Evolutionary conservation across 2,113 vertebrate genomes (phyloP), one percentile per base, ranked within the genome.

Genomic region (Urocitellus parryii): DNA sequence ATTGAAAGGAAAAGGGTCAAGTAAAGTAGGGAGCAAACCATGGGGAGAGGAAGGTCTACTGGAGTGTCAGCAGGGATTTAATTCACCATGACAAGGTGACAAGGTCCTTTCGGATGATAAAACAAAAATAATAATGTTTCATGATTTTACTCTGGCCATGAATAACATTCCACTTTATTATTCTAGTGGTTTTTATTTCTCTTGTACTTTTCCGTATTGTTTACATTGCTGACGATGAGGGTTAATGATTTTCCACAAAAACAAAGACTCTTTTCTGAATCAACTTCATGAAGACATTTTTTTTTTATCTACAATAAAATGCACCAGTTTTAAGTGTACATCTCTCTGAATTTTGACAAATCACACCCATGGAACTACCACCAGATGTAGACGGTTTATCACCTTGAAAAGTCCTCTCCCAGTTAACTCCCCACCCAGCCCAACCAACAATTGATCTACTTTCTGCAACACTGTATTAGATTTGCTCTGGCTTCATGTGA

Each of bases 11-110:
- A 86, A n/a, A 9, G 34, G 14, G 18, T 20, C 4, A 3, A 22
- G 8, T 24, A 17, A 5, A 45, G 22, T 9, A 42, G 56, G 27
- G 51, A 56, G 22, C 34, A 34, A n/a, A 11, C 10, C 63, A 6
- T 0, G 0, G 13, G 39, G 25, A 29, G 17, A 25, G 5, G 20
- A 10, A 18, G 25, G 2, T 51, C 51, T 20, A 25, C 7, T 1
- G 8, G 18, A 5, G 0, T 9, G 39, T 29, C 34, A 24, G 5
- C 9, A 3, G 27, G 29, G 9, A 25, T 77, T 27, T 63, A 6
- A 7, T 56, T 34, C 24, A 42, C 58, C 3, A 32, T 13, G 22
- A n/a, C n/a, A 39, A 22, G 45, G 45, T 45, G 45, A 45, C 8
- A 39, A 39, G 13, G n/a, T 61, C 34, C 42, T 91, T 48, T 63